Base-by-base conservation (phyloP, 2,888 invertebrate species). In the Drosophila quinaria region DNA sequence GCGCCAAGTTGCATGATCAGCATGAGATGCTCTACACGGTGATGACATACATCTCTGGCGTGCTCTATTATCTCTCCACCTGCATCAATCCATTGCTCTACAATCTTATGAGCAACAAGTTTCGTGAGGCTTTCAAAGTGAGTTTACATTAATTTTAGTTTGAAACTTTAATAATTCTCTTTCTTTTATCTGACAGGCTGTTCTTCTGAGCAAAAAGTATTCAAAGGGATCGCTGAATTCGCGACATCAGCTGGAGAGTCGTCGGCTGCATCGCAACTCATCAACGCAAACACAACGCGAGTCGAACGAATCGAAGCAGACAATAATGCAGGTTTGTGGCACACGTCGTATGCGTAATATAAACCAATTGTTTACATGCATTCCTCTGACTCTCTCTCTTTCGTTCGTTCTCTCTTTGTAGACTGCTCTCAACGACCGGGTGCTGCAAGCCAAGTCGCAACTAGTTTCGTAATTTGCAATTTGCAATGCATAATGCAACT, bases 101-200 rank as follows among this genome's bases (percentile, higher is more conserved):
- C 93, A 97, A 98, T 93, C 96, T 98, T 60, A 97, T 98, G 98
- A 98, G 98, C 10, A 95, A 97, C 92, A 98, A 98, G 92, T 98
- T 98, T 91, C 94, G 98, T 50, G 96, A 96, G 78, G 98, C 98
- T 49, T 98, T 98, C 93, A 97, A 96, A 96, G 97, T 97, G 93
- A 55, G 82, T 49, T 0, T 0, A 31, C 11, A 5, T 5, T 8
- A 19, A 9, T 3, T 52, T 31, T 1, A 15, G n/a, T 3, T 50
- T 22, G 1, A 11, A 17, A 8, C 15, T 29, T 13, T 6, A 10
- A 15, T 29, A 2, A 4, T 13, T 25, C n/a, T 19, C n/a, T 47
- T 1, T 25, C 2, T 46, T 0, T 25, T 4, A 0, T n/a, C 1
- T 52, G 11, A 15, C 65, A 90, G 92, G 80, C 84, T 44, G 91